A percentile compares a stretch with the other conserved stretches of the same genome.
Evolutionary conservation across 2,113 vertebrate species (phyloP).

Genomic region (Catharus minimus): DNA sequence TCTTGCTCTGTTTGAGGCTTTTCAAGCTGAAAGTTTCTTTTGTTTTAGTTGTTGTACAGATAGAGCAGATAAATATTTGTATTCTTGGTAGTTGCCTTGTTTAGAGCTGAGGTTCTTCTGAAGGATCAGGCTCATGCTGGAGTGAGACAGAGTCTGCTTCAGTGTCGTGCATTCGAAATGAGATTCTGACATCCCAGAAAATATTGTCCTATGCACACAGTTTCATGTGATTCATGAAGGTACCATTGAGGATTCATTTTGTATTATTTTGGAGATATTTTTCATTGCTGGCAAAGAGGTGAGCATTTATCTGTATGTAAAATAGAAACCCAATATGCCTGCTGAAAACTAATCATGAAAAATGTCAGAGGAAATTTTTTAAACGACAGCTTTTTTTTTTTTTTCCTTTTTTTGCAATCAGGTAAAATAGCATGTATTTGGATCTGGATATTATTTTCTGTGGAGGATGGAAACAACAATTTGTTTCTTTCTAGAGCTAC

Average conservation of each 20-base stretch:
- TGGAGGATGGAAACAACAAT: background rate
- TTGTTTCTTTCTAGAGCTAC: background rate
- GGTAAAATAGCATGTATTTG: background rate
- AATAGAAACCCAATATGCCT: background rate
- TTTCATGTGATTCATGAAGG: slow-evolving; percentile 35
- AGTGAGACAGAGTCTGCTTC: background rate
- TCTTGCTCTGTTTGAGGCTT: background rate
- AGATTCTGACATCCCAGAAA: slow-evolving; percentile 1
- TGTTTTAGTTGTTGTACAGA: background rate
- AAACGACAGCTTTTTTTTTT: background rate
- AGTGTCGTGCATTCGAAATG: background rate
- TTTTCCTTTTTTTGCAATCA: background rate
- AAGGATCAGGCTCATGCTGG: background rate
- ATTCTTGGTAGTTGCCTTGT: background rate
- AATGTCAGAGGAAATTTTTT: background rate
- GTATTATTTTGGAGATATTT: slow-evolving; percentile 33
- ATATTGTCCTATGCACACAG: background rate
- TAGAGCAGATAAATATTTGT: background rate
- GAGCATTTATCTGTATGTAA: background rate
- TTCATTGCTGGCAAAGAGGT: background rate
- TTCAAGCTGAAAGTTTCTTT: background rate
- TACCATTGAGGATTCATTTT: slow-evolving; percentile 21
- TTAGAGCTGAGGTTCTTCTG: background rate
- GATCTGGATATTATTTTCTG: background rate
- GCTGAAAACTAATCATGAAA: background rate